Evolutionary conservation across 2,797 vertebrate species (phyloP).

Genomic region (Acanthurus tractus): DNA sequence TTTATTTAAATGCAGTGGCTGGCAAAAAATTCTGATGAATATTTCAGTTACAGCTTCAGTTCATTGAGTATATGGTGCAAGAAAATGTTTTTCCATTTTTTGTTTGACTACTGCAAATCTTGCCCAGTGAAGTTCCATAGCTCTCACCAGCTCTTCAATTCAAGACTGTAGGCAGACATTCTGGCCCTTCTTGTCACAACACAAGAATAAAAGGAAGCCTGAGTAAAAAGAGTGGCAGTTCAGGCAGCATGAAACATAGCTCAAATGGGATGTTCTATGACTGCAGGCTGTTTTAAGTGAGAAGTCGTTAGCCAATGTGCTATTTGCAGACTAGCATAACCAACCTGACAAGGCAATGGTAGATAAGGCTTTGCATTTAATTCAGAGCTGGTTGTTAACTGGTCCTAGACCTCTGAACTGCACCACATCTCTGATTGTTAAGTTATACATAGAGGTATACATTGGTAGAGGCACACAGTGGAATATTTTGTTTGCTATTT

Average conservation of each 20-base stretch:
- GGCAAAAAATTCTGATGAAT: not conserved
- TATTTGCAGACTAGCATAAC: not conserved
- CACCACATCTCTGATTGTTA: not conserved
- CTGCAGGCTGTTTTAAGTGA: not conserved
- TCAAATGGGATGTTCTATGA: not conserved
- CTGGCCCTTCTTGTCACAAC: not conserved
- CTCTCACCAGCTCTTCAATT: not conserved
- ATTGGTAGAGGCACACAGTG: too few relatives aligned
- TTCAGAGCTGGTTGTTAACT: not conserved
- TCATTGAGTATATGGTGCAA: not conserved
- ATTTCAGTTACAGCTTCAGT: not conserved
- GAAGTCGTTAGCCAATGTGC: not conserved
- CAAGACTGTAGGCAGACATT: not conserved
- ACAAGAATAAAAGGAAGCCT: not conserved
- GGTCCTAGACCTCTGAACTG: not conserved
- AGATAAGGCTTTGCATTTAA: not conserved
- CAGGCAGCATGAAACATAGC: not conserved
- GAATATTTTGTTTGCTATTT: too few relatives aligned
- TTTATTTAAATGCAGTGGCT: constrained; percentile 8
- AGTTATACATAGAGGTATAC: not conserved
- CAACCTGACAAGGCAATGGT: not conserved
- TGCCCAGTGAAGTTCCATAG: not conserved
- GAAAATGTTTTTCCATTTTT: not conserved
- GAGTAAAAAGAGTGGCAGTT: too few relatives aligned
- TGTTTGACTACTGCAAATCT: not conserved